Evolutionary conservation across 2,797 vertebrate species (phyloP), one percentile per base, ranked within the genome.

Genomic region (Sebastes paucispinis): DNA sequence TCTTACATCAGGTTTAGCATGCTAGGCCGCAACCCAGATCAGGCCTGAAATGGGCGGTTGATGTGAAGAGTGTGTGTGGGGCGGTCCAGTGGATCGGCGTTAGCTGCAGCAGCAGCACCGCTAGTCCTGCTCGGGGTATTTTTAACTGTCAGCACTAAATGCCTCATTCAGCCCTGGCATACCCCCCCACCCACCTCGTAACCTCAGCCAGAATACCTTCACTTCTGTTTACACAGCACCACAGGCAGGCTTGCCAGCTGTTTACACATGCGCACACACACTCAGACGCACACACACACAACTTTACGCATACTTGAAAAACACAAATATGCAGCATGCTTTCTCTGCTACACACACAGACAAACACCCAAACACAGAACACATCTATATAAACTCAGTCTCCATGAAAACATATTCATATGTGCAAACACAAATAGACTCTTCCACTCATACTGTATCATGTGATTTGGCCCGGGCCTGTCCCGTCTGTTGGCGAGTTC

Each of bases 131-230:
- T 58, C 27, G 1, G 85, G 79, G 85, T 94, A 94, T 95, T 95
- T 96, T 94, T 95, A 95, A 94, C 94, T 89, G 87, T 92, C 93
- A 86, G 90, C 93, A 94, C 91, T 94, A 95, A 96, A 96, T 94
- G 93, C 91, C 83, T 94, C 94, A 92, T 95, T 95, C 95, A 96
- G 93, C 79, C 77, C 71, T 64, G 11, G 71, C 84, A 52, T 85
- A 74, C 80, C 87, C 86, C 85, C 90, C 91, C 88, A 87, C 93
- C 94, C 89, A 91, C 91, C 90, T 91, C 74, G 86, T 87, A 91
- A 94, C 93, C 92, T 93, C 93, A 94, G 88, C 92, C 88, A 91
- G 90, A 94, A 94, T 95, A 93, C 93, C 91, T 95, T 92, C 79
- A 90, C 90, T 91, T 89, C 87, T 93, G 91, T 94, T 92, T 90